Conservation (phyloP, 2,888 invertebrate genomes). For the Eubasilissa splendida region DNA sequence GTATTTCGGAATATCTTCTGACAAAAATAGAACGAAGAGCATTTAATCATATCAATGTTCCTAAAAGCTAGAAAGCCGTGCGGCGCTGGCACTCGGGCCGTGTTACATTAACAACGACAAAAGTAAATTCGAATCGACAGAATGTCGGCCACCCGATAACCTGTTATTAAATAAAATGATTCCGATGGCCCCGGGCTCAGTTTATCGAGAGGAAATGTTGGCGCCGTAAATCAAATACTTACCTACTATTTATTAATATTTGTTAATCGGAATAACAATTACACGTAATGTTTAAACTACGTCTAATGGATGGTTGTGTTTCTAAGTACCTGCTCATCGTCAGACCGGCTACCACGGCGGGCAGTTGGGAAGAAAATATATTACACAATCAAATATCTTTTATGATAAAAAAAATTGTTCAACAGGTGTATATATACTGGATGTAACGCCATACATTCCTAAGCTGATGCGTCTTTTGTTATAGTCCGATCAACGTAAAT, state of each 20-base stretch:
- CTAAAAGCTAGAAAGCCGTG: not conserved
- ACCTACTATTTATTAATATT: not conserved
- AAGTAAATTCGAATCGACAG: slow-evolving; percentile 21
- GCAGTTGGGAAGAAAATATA: too few relatives aligned
- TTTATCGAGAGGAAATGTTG: slow-evolving; percentile 18
- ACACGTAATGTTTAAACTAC: not conserved
- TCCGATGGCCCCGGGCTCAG: not conserved
- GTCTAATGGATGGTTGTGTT: not conserved
- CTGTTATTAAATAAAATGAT: slow-evolving; percentile 34
- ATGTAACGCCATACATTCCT: too few relatives aligned
- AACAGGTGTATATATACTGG: too few relatives aligned
- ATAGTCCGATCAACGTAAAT: too few relatives aligned
- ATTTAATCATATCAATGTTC: too few relatives aligned
- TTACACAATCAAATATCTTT: too few relatives aligned
- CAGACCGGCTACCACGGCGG: too few relatives aligned
- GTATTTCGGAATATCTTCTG: too few relatives aligned
- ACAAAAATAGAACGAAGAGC: too few relatives aligned
- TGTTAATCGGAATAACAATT: slow-evolving; percentile 32
- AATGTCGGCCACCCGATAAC: slow-evolving; percentile 25
- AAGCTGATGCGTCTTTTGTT: too few relatives aligned
- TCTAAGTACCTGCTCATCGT: not conserved
- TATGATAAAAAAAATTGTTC: too few relatives aligned
- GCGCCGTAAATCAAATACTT: slow-evolving; percentile 11
- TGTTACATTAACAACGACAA: slow-evolving; percentile 31
- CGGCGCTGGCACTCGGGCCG: not conserved